Conservation (phyloP, 2,113 vertebrate genomes). For the Chauna torquata region DNA sequence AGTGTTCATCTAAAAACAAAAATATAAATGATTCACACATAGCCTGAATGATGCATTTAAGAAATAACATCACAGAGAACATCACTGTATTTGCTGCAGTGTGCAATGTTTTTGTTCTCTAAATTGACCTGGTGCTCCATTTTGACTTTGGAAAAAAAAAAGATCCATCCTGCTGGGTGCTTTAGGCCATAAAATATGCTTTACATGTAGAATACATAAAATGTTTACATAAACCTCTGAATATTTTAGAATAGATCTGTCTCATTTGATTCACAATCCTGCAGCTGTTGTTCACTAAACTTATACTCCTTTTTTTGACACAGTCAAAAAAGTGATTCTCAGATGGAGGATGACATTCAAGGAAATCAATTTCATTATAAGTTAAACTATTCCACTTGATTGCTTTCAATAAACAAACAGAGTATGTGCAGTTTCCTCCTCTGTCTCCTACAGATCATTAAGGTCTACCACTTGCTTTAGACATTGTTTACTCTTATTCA, state of each 20-base stretch:
- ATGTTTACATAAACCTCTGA: neutral
- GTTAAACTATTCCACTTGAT: neutral
- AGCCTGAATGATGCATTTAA: neutral
- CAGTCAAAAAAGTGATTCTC: neutral
- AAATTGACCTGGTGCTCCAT: neutral
- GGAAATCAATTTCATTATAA: neutral
- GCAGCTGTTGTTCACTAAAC: neutral
- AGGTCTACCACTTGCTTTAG: neutral
- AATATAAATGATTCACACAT: neutral
- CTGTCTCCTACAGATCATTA: neutral
- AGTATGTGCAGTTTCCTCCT: neutral
- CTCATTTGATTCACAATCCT: neutral
- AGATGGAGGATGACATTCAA: neutral
- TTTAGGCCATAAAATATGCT: neutral
- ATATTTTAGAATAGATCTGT: neutral
- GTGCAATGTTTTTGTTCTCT: neutral
- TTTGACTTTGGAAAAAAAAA: neutral
- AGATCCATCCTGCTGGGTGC: neutral
- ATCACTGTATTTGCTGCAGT: neutral
- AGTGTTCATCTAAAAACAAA: neutral
- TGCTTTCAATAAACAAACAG: neutral
- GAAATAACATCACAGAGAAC: neutral
- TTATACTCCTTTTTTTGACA: neutral
- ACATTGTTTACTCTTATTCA: neutral
- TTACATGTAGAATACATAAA: neutral